Base-by-base conservation (phyloP, 92 coral and sea anemone genomes). In the Scolanthus callimorphus region DNA sequence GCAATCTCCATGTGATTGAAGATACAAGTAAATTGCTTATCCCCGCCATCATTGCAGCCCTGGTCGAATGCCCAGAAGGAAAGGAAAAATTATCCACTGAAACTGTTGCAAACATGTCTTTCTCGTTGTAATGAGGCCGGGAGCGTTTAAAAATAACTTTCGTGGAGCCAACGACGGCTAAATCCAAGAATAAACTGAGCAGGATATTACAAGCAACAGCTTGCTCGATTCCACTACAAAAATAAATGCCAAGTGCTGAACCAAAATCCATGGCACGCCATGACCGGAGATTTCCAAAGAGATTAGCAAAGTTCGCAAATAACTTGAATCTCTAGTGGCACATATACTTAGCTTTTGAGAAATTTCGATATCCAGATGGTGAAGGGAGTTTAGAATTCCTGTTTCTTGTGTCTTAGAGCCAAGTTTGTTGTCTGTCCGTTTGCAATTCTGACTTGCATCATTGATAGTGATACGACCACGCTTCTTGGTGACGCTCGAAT, bases 211-310 rank as follows among this genome's bases (percentile, higher is more conserved):
- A 80, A 8, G 85, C 91, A 52, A 84, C 78, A 39, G 75, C 84
- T 69, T 73, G 91, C 39, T 63, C 31, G 20, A 57, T 51, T 17
- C 65, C 78, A 37, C 76, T 64, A 29, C 19, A 67, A n/a, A 27
- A 30, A 19, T 67, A 34, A 17, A 92, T 58, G 11, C 80, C 77
- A 41, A 89, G 57, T 39, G 84, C 25, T 4, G 92, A 51, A 4
- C 72, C 90, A 27, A 70, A 57, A 88, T 84, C 98, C 98, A 92
- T 2, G 98, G 98, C 31, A 92, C 77, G 0, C 98, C 98, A 38
- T 92, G 98, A 13, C 98, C 98, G 15, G 96, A 76, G 21, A 84
- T 66, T 56, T 92, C 98, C 4, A 92, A 57, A 2, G 79, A 39
- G 21, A 89, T 72, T 55, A 89, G 52, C 17, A 81, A 60, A 23